These are phyloP conservation scores for Sylvietta virens DNA, from an alignment of 2,113 vertebrate genomes.

Conservation along the genomic window DNA sequence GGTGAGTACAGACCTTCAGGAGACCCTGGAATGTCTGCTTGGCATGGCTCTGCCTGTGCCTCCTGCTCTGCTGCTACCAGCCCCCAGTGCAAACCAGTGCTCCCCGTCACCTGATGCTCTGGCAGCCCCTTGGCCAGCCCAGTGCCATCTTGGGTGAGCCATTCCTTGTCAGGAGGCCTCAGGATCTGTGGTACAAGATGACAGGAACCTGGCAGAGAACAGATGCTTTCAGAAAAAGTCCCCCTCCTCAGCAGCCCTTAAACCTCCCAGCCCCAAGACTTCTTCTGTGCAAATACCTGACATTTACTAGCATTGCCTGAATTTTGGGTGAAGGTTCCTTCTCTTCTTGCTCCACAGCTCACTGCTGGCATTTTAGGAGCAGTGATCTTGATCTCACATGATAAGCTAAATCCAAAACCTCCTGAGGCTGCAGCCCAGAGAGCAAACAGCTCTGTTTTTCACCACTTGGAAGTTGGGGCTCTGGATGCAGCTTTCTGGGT, in stretches of 20 bases:
- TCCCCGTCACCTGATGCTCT: not conserved
- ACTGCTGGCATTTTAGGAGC: not conserved
- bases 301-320: not conserved
- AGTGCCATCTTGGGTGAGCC: not conserved
- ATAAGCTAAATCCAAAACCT: conserved; percentile 15
- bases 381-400: not conserved
- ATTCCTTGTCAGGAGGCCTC: not conserved
- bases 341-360: not conserved
- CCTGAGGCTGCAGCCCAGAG: not conserved
- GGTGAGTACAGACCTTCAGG: not conserved
- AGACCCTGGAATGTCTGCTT: too few relatives aligned
- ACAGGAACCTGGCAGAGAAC: not conserved
- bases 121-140: not conserved
- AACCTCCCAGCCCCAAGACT: not conserved
- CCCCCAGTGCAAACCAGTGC: not conserved
- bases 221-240: not conserved
- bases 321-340: not conserved
- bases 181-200: not conserved
- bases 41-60: not conserved
- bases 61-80: not conserved
- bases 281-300: not conserved
- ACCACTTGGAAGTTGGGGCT: not conserved
- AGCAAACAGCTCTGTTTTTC: not conserved
- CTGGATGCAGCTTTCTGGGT: not conserved
- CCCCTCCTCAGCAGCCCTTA: not conserved